Percentiles rank a stretch among this genome's conserved stretches.
These are phyloP conservation scores for Pterocles orientalis DNA, from an alignment of 2,113 vertebrate species.

Conservation along the genomic window DNA sequence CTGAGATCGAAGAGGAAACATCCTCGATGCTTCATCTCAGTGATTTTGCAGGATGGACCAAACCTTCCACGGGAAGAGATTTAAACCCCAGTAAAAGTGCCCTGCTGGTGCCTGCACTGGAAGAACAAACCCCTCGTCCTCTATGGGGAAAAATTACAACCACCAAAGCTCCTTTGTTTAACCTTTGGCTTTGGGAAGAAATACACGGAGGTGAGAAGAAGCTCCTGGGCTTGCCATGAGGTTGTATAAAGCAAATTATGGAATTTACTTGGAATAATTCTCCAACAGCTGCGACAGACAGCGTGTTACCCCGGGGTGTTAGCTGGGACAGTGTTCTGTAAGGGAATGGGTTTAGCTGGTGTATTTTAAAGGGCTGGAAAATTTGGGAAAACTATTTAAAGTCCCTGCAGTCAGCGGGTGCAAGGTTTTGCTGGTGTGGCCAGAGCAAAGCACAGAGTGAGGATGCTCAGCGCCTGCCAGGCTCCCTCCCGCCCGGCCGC, in stretches of 20 bases:
- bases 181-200: neutral
- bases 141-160: accelerated
- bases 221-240: accelerated
- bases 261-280: neutral
- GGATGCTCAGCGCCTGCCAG: neutral
- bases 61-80: accelerated
- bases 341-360: neutral
- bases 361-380: neutral
- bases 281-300: accelerated
- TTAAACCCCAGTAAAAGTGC: neutral
- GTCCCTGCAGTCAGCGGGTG: too few species aligned
- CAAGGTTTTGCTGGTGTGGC: accelerated
- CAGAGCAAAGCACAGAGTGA: accelerated
- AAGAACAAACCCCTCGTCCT: neutral
- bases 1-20: neutral
- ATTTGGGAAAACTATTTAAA: neutral
- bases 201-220: accelerated
- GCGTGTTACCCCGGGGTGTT: accelerated
- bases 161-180: accelerated
- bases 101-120: accelerated
- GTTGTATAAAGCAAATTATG: neutral
- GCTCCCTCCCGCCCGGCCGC: neutral
- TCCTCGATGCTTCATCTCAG: neutral
- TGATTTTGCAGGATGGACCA: accelerated
- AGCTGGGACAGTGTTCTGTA: accelerated